A percentile compares a stretch with the other conserved stretches of the same genome.
Evolutionary conservation across 2,797 vertebrate genomes (phyloP).

Genomic region (Tragopan temminckii): DNA sequence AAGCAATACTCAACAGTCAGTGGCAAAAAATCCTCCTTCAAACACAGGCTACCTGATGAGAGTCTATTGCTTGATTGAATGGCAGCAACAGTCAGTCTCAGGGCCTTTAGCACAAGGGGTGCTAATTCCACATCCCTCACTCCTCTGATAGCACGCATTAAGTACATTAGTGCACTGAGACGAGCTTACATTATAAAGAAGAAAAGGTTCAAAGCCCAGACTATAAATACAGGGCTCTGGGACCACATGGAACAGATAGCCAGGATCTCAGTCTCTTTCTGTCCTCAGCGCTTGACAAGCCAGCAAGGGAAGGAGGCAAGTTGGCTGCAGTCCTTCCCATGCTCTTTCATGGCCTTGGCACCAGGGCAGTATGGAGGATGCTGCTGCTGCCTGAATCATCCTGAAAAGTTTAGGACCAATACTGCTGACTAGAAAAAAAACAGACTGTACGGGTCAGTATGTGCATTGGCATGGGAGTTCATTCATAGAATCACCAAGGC

Average conservation of each 20-base stretch:
- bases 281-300: background rate
- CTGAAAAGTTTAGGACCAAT: background rate
- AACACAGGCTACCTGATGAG: background rate
- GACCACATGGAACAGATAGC: background rate
- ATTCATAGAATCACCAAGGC: background rate
- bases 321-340: background rate
- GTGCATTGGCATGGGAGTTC: rapidly evolving
- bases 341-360: background rate
- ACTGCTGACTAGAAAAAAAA: background rate
- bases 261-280: background rate
- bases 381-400: background rate
- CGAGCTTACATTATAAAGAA: background rate
- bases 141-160: background rate
- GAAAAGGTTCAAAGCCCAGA: background rate
- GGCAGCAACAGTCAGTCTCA: background rate
- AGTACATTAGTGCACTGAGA: background rate
- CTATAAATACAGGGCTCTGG: background rate
- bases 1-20: background rate
- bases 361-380: background rate
- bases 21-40: background rate
- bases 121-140: background rate
- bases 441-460: background rate
- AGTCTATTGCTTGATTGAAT: background rate
- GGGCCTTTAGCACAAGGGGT: background rate
- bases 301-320: rapidly evolving